Evolutionary conservation across 2,888 invertebrate genomes (phyloP), one percentile per base, ranked within the genome.

Genomic region (Oegoconia quadripuncta): DNA sequence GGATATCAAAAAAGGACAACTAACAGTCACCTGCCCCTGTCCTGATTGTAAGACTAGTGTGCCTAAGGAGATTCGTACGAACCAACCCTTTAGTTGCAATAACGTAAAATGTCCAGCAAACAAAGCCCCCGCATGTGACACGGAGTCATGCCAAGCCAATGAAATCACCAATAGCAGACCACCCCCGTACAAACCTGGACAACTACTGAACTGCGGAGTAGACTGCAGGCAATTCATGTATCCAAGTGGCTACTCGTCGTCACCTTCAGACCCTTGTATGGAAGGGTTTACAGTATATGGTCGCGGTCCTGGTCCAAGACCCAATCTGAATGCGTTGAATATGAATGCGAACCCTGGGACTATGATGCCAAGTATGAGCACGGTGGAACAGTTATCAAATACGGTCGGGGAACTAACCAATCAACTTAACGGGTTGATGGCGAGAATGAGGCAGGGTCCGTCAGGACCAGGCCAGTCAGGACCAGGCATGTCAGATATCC

Each of bases 1-100:
- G 15, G 83, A 83, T 27, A 75, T 86, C 34, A 79, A 75, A 44
- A 52, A 59, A 0, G 81, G 79, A 1, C 45, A 70, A 1, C 78
- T 84, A 18, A 66, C 62, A 42, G 65, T 86, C 0, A 70, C 61
- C 0, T 86, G 86, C n/a, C 83, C 83, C 0, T 86, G 86, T 37
- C 82, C 84, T 0, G 80, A 81, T 25, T 86, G 86, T 42, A 66
- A 61, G 27, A 65, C 74, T 0, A 36, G 39, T 9, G 16, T 50
- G 8, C 71, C 74, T 0, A 75, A 70, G 34, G 80, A 81, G 38
- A 62, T 52, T 17, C 54, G 65, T 5, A 64, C 65, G 0, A 65
- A 78, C 12, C 12, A n/a, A 29, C 53, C 70, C 0, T 77, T 49
- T 42, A 70, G 64, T 31, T 82, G 80, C 38, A 66, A 52, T 0